Percentiles rank a stretch among this genome's conserved stretches.
Evolutionary conservation across 2,888 invertebrate species (phyloP).

Genomic region (Aromia moschata): DNA sequence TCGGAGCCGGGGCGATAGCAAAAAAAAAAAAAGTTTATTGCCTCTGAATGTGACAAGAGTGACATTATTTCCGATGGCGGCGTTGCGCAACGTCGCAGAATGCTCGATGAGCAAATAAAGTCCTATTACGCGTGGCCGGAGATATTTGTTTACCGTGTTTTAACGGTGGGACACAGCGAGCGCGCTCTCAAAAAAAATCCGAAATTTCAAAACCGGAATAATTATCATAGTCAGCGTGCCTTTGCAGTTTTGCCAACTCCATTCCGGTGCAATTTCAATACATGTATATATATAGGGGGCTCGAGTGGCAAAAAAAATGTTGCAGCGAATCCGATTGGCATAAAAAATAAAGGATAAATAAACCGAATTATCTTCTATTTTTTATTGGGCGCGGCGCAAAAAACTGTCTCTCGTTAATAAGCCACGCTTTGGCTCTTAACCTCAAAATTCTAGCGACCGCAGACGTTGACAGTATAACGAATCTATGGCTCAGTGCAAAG

Average conservation of each 20-base stretch:
- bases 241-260: neutral
- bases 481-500: too few species aligned
- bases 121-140: neutral
- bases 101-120: neutral
- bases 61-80: neutral
- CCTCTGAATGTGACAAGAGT: neutral
- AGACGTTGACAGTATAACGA: too few species aligned
- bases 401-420: too few species aligned
- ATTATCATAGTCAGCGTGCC: neutral
- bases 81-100: neutral
- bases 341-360: neutral
- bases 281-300: too few species aligned
- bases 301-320: neutral
- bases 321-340: neutral
- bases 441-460: too few species aligned
- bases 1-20: too few species aligned
- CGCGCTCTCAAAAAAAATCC: neutral
- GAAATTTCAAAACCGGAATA: neutral
- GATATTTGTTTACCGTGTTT: neutral
- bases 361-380: neutral
- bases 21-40: neutral
- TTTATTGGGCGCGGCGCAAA: neutral
- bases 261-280: neutral
- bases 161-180: neutral
- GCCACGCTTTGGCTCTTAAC: too few species aligned